phyloP scores from a whole-genome alignment of 2,113 vertebrate genomes.

The Progne subis region DNA sequence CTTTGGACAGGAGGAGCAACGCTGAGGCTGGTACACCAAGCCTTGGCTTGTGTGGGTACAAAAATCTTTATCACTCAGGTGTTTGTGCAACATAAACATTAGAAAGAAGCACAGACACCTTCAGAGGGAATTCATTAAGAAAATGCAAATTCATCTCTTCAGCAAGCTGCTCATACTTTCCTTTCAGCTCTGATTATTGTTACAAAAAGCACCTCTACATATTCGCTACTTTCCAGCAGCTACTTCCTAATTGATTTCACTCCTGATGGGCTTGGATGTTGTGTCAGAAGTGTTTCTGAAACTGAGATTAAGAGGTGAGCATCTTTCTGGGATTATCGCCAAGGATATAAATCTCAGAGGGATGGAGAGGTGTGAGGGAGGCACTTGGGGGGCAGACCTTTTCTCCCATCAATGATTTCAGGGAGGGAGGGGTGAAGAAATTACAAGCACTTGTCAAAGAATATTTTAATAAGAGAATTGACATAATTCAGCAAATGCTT shows the following conservation, averaged over 20 bases:
- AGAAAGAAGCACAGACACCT: background rate
- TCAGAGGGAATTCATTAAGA: background rate
- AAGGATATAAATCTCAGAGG: background rate
- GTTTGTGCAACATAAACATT: background rate
- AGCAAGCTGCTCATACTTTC: background rate
- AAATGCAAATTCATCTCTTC: background rate
- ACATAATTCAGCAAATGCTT: background rate
- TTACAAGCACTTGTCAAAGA: background rate
- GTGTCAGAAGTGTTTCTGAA: background rate
- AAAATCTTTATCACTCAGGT: background rate
- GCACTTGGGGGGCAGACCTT: background rate
- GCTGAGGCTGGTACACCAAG: background rate
- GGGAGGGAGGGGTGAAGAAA: background rate
- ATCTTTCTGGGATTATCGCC: background rate
- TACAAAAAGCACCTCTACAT: background rate
- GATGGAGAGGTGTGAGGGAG: background rate
- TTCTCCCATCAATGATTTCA: rapidly evolving
- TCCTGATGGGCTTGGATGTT: background rate
- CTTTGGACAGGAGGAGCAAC: background rate
- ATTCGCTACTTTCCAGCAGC: background rate
- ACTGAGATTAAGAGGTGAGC: background rate
- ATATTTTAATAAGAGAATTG: background rate
- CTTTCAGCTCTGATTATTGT: background rate
- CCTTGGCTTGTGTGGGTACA: background rate
- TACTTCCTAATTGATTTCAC: background rate